These are phyloP conservation scores for Eutrigla gurnardus DNA, from an alignment of 2,797 vertebrate genomes.

Conservation along the genomic window DNA sequence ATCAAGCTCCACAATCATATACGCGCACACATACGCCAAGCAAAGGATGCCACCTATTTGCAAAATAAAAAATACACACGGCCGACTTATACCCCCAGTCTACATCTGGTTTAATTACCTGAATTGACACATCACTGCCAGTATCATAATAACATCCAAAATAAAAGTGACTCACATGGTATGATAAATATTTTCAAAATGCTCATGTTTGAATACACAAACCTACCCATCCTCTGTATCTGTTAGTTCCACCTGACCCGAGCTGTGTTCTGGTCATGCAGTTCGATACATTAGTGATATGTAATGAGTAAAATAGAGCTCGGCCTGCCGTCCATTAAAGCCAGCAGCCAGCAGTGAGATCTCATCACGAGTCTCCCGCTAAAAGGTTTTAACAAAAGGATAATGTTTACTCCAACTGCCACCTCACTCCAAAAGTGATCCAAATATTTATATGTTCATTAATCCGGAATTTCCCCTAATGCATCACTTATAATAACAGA, in stretches of 20 bases:
- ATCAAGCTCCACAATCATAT: too few species aligned
- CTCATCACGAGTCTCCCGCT: constrained; percentile 54
- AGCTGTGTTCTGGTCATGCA: constrained; percentile 3
- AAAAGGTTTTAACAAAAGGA: constrained; percentile 73
- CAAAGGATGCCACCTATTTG: too few species aligned
- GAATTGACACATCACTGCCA: not conserved
- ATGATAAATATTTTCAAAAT: not conserved
- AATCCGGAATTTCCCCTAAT: constrained; percentile 82
- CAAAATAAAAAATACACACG: too few species aligned
- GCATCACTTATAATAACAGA: constrained; percentile 79
- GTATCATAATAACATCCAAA: not conserved
- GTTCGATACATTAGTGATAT: constrained; percentile 16
- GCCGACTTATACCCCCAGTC: too few species aligned
- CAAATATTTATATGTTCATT: constrained; percentile 80
- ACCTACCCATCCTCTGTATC: not conserved
- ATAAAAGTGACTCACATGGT: not conserved
- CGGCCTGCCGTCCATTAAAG: constrained; percentile 45
- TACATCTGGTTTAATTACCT: too few species aligned
- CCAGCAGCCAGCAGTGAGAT: constrained; percentile 47
- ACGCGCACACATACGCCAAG: too few species aligned
- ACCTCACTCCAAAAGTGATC: constrained; percentile 75
- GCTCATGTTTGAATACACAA: not conserved
- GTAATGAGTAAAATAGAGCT: constrained; percentile 47
- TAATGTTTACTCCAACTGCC: constrained; percentile 73
- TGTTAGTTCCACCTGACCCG: not conserved